Base-by-base conservation (phyloP, 1,140 invertebrate species). In the Camponotus pennsylvanicus region DNA sequence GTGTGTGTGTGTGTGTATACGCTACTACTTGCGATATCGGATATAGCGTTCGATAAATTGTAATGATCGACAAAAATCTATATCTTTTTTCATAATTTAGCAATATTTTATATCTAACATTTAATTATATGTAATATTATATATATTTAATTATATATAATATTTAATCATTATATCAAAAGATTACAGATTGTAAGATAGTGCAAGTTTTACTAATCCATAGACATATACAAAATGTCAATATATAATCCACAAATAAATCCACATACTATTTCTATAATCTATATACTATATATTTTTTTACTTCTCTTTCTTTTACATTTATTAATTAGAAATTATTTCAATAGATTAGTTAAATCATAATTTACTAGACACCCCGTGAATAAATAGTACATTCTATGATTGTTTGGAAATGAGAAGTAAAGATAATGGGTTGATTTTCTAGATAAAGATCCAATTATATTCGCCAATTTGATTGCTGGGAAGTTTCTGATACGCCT, bases 391-490 rank as follows among this genome's bases (percentile, higher is more conserved):
- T 69, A 67, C 78, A 89, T 92, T 92, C 87, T 90, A 89, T 92
- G 76, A 90, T 86, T 78, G 69, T 85, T 67, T 88, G 79, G 52
- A 82, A 92, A 90, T 91, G 83, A 90, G 64, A 78, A 86, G 79
- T 64, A 34, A 88, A 90, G 71, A 75, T 55, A 21, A 52, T 73
- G 34, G 70, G 85, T 63, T 89, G 93, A 93, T 91, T 92, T 90
- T 9, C 4, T 69, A 91, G 92, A 93, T 93, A 92, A 91, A 92
- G 88, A 90, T 92, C 89, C 90, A 92, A 91, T 92, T 92, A 92
- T 91, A 92, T 89, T 89, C 76, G 91, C 92, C 92, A 89, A 89
- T 86, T 92, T 90, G 91, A 92, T 92, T 92, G 92, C 92, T 92
- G 45, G 42, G 27, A 83, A 42, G 27, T 49, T 61, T 71, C 55